Conservation (phyloP, 2,113 vertebrate species). For the Micromys minutus region DNA sequence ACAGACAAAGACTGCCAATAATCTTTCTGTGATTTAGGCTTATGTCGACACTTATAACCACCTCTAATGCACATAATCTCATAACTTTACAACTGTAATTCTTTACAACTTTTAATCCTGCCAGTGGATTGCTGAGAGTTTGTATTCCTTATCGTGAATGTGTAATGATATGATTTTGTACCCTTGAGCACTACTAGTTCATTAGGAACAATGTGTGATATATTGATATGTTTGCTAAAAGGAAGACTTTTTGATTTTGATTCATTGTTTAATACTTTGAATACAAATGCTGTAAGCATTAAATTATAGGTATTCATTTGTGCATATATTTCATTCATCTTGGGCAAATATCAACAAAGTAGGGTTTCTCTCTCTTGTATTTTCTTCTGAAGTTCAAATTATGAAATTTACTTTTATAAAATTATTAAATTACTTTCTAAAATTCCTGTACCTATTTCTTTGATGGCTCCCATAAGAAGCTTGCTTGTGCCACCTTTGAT, state of each 20-base stretch:
- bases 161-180: neutral
- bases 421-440: neutral
- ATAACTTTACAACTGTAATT: too few relatives aligned
- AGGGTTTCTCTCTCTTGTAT: neutral
- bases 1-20: neutral
- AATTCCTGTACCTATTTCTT: neutral
- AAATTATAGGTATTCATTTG: neutral
- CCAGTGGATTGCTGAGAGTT: neutral
- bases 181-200: neutral
- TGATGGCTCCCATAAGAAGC: neutral
- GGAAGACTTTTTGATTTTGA: neutral
- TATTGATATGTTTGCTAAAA: neutral
- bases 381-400: neutral
- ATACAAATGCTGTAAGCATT: neutral
- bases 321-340: neutral
- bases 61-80: fast-evolving
- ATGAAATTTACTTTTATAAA: neutral
- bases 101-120: too few relatives aligned
- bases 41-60: neutral
- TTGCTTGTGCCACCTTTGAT: neutral
- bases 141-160: fast-evolving
- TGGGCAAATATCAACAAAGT: neutral
- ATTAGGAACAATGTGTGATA: neutral
- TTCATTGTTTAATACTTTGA: neutral
- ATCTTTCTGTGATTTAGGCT: neutral